These are phyloP conservation scores for Petrosia ficiformis DNA, from an alignment of 37 sponge, comb jelly and placozoan genomes.

Conservation along the genomic window DNA sequence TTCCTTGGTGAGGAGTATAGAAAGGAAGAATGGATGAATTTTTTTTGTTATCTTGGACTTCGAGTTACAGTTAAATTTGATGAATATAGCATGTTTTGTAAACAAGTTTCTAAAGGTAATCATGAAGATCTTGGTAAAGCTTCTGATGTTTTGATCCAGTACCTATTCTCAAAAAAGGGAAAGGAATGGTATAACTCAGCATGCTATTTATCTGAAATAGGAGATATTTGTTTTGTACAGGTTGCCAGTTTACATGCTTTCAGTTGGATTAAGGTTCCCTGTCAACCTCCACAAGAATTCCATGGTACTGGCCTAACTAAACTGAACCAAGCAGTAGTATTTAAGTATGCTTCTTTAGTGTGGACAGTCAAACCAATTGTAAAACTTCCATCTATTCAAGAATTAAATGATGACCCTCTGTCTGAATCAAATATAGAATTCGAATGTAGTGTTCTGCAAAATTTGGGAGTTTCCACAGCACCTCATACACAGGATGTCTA, in stretches of 20 bases:
- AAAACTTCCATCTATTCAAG: background rate
- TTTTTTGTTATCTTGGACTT: slow-evolving; percentile 36
- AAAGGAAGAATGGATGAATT: slow-evolving; percentile 20
- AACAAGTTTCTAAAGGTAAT: slow-evolving; percentile 1
- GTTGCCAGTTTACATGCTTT: background rate
- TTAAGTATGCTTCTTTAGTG: background rate
- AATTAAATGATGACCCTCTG: background rate
- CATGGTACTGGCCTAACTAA: background rate
- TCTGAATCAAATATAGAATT: no score
- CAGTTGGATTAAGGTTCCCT: slow-evolving; percentile 4
- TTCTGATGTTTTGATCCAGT: slow-evolving; percentile 3
- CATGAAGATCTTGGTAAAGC: background rate
- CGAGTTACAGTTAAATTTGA: slow-evolving; percentile 7
- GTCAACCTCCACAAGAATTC: background rate
- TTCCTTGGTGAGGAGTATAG: slow-evolving; percentile 20
- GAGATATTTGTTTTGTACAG: slow-evolving; percentile 24
- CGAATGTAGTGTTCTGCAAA: background rate
- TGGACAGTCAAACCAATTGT: slow-evolving; percentile 25
- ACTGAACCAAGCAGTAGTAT: background rate
- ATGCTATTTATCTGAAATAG: background rate
- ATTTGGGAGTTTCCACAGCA: background rate
- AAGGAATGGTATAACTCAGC: slow-evolving; percentile 9
- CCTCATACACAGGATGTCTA: slow-evolving; percentile 1
- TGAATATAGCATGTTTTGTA: slow-evolving; percentile 6
- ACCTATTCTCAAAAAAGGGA: background rate